These are phyloP conservation scores for Anadara kagoshimensis DNA, from an alignment of 1,140 invertebrate species.

Conservation along the genomic window DNA sequence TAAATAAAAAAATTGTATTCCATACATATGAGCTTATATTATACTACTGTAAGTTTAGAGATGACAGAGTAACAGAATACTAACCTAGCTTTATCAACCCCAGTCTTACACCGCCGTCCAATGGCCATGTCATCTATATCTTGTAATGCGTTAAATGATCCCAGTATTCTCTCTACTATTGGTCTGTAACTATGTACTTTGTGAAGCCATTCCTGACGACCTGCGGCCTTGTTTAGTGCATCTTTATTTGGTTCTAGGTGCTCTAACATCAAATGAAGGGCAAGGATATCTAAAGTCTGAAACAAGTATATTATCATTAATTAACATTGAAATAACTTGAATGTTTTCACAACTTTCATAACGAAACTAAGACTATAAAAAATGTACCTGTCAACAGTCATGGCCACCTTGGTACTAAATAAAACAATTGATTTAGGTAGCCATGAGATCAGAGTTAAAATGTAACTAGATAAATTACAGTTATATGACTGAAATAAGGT, in stretches of 20 bases:
- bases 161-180: slow-evolving; percentile 43
- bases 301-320: background rate
- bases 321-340: background rate
- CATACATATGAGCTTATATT: no score
- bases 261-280: slow-evolving; percentile 35
- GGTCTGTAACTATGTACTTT: slow-evolving; percentile 35
- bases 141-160: slow-evolving; percentile 13
- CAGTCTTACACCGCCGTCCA: slow-evolving; percentile 22
- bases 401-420: no score
- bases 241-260: slow-evolving; percentile 36
- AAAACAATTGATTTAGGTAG: no score
- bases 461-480: no score
- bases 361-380: no score
- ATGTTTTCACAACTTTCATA: no score
- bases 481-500: no score
- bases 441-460: no score
- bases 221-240: slow-evolving; percentile 23
- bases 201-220: slow-evolving; percentile 36
- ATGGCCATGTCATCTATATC: slow-evolving; percentile 3
- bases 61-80: background rate
- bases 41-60: no score
- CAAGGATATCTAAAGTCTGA: slow-evolving; percentile 48
- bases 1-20: no score
- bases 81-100: slow-evolving; percentile 25
- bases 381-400: no score